Base-by-base conservation (phyloP, 2,888 invertebrate species). In the Anarsia innoxiella region DNA sequence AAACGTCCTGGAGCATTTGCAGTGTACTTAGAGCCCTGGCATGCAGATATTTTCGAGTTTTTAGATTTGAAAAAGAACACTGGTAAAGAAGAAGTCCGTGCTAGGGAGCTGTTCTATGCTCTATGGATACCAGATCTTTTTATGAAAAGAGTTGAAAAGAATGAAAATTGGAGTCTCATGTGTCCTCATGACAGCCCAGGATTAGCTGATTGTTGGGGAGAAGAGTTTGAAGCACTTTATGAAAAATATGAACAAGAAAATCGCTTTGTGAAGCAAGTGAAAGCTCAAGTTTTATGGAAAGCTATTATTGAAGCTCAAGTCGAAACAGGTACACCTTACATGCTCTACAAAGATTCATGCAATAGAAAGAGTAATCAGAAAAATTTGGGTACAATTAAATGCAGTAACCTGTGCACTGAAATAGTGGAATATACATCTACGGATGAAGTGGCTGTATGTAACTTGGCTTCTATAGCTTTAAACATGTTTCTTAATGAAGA, bases 81-180 rank as follows among this genome's bases (percentile, higher is more conserved):
- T 0, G 93, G 99, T 0, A 95, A 95, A 64, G 99, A 99, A 68
- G 98, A 99, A 73, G 87, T 91, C 23, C 87, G 99, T 29, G 98
- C 99, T 0, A 88, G 99, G 36, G 99, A 99, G 75, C 82, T 99
- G 23, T 99, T 99, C 74, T 98, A 95, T 71, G 99, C 95, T 0
- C 71, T 99, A 15, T 99, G 99, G 99, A 95, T 99, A 50, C 97
- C 99, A 0, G 99, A 99, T 84, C 86, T 99, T 39, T 99, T 99
- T 70, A 99, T 99, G 99, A 90, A 93, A 68, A 88, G 99, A 33
- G 95, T 96, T 0, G 93, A 96, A 67, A 86, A 86, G 1, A 89
- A 97, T 72, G 91, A 83, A 44, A 86, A 89, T 34, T 99, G 99
- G 99, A 94, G 95, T 35, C 82, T 99, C 10, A 98, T 99, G 98